These are phyloP conservation scores for Buphagus erythrorhynchus DNA, from an alignment of 2,797 vertebrate genomes.

Conservation along the genomic window DNA sequence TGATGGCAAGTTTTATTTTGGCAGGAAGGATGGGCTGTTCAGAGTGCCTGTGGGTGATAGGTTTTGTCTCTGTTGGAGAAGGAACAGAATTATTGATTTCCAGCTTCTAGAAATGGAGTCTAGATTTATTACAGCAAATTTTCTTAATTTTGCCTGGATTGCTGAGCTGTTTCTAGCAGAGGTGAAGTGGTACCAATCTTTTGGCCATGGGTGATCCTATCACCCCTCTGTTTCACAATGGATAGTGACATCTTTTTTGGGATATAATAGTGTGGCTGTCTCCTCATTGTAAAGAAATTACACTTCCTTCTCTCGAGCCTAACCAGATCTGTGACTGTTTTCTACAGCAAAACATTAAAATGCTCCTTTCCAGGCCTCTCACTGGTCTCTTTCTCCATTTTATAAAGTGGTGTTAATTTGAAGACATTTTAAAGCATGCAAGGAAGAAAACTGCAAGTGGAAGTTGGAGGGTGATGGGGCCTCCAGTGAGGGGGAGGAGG, in stretches of 20 bases:
- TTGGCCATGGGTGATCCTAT: not conserved
- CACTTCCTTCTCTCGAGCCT: not conserved
- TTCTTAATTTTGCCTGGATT: not conserved
- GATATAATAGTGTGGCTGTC: not conserved
- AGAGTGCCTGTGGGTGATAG: not conserved
- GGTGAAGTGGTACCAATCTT: not conserved
- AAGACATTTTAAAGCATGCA: not conserved
- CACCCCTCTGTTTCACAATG: not conserved
- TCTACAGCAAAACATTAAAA: constrained; percentile 11
- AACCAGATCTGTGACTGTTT: not conserved
- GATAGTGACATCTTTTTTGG: not conserved
- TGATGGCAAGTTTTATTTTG: not conserved
- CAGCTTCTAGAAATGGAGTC: not conserved
- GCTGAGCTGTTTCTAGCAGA: not conserved
- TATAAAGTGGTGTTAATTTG: constrained; percentile 15
- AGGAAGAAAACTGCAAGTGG: not conserved
- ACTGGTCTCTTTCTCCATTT: not conserved
- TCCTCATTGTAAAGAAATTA: not conserved
- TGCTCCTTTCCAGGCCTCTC: not conserved
- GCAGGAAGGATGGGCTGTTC: not conserved
- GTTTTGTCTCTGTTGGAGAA: not conserved
- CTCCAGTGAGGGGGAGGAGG: constrained; percentile 28
- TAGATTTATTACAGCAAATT: not conserved
- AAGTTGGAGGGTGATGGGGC: constrained; percentile 21
- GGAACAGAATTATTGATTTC: not conserved